Evolutionary conservation across 2,797 vertebrate species (phyloP).

Genomic region (Anabacerthia variegaticeps): DNA sequence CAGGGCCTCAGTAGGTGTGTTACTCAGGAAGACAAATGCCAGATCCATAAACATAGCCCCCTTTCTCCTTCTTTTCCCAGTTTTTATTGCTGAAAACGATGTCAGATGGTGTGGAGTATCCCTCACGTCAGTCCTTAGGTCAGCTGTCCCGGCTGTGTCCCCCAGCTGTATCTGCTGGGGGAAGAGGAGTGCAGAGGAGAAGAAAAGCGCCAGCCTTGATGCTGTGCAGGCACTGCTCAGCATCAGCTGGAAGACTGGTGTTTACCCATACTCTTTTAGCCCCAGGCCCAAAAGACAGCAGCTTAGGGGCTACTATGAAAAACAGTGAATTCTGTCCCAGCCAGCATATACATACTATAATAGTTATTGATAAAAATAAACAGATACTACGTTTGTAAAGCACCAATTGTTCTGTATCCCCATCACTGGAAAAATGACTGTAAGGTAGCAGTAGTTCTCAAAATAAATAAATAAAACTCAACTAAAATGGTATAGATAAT

Average conservation of each 20-base stretch:
- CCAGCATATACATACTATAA: neutral
- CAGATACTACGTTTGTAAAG: neutral
- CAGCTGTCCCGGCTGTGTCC: neutral
- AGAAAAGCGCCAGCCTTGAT: neutral
- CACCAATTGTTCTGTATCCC: neutral
- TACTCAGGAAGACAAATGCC: neutral
- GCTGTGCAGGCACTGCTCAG: neutral
- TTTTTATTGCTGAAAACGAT: neutral
- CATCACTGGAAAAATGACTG: neutral
- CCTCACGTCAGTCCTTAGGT: rapidly evolving
- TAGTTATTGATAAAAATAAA: neutral
- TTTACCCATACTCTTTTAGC: neutral
- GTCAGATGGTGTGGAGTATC: neutral
- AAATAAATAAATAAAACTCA: neutral
- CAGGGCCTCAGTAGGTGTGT: neutral
- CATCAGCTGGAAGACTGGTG: neutral
- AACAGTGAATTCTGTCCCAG: neutral
- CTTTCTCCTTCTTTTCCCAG: neutral
- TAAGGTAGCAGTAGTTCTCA: neutral
- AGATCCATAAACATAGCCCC: neutral
- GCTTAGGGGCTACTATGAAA: neutral
- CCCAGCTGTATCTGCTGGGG: neutral
- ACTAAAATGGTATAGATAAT: neutral
- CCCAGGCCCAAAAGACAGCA: neutral
- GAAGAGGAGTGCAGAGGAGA: neutral